Conservation (phyloP, 2,888 invertebrate genomes). For the Vanessa cardui region DNA sequence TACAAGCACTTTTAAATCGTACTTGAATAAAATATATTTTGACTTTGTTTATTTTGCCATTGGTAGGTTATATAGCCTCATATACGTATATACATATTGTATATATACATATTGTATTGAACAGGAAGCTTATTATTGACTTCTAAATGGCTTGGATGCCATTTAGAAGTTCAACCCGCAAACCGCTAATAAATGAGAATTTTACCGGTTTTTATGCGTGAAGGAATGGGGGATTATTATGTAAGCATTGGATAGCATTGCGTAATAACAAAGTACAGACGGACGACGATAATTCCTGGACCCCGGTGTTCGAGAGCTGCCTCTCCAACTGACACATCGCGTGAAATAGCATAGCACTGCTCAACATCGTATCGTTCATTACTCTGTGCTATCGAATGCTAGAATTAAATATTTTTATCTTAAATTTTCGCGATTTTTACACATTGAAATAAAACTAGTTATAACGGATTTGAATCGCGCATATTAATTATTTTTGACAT, state of each 20-base stretch:
- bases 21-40: too few relatives aligned
- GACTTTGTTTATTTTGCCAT: too few relatives aligned
- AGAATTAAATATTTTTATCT: too few relatives aligned
- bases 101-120: not conserved
- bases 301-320: not conserved
- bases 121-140: not conserved
- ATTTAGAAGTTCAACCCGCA: too few relatives aligned
- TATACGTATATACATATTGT: not conserved
- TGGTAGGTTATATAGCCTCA: too few relatives aligned
- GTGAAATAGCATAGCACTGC: not conserved
- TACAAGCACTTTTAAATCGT: too few relatives aligned
- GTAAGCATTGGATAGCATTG: slow-evolving; percentile 26
- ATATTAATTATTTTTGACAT: too few relatives aligned
- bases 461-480: too few relatives aligned
- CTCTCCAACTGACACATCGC: not conserved
- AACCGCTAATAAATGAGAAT: not conserved
- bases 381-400: too few relatives aligned
- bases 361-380: too few relatives aligned
- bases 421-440: too few relatives aligned
- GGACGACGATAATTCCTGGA: slow-evolving; percentile 27
- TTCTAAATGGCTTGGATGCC: slow-evolving; percentile 2
- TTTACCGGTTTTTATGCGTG: not conserved
- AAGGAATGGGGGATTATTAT: slow-evolving; percentile 17
- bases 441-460: too few relatives aligned
- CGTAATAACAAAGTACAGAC: slow-evolving; percentile 19